Conservation (phyloP, 2,888 invertebrate species). For the Baccha elongata region DNA sequence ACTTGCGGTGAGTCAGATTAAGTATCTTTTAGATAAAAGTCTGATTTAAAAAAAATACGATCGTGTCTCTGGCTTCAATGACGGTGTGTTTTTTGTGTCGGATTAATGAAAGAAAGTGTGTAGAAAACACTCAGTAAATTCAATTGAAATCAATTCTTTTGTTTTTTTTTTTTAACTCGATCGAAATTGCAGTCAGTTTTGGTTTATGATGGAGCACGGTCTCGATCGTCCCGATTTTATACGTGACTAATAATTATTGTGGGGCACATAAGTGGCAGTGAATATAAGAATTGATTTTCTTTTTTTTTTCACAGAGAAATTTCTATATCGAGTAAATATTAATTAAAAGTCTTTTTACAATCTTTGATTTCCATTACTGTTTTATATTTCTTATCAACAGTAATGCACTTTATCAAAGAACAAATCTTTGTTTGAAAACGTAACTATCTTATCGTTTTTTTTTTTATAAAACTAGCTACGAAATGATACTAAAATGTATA, state of each 20-base stretch:
- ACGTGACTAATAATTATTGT: slow-evolving; percentile 64
- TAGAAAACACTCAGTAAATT: slow-evolving; percentile 45
- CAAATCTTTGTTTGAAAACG: neutral
- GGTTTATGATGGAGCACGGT: neutral
- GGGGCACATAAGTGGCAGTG: neutral
- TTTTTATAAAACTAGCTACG: slow-evolving; percentile 10
- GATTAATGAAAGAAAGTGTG: slow-evolving; percentile 67
- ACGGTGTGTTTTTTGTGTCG: slow-evolving; percentile 38
- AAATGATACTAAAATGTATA: too few species aligned
- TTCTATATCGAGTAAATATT: too few species aligned
- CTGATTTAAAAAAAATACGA: slow-evolving; percentile 28
- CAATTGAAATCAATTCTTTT: slow-evolving; percentile 42
- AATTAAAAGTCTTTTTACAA: too few species aligned
- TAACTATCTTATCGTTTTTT: slow-evolving; percentile 46
- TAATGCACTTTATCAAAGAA: too few species aligned
- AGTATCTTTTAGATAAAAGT: slow-evolving; percentile 17
- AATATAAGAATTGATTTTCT: neutral
- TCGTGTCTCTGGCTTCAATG: too few species aligned
- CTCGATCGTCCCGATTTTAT: slow-evolving; percentile 24
- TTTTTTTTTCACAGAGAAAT: too few species aligned
- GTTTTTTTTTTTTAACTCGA: slow-evolving; percentile 40
- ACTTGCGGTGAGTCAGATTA: slow-evolving; percentile 50
- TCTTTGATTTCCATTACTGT: too few species aligned
- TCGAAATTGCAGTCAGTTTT: slow-evolving; percentile 21
- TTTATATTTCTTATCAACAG: too few species aligned